Evolutionary conservation across 2,113 vertebrate species (phyloP).

Genomic region (Megatriorchis doriae): DNA sequence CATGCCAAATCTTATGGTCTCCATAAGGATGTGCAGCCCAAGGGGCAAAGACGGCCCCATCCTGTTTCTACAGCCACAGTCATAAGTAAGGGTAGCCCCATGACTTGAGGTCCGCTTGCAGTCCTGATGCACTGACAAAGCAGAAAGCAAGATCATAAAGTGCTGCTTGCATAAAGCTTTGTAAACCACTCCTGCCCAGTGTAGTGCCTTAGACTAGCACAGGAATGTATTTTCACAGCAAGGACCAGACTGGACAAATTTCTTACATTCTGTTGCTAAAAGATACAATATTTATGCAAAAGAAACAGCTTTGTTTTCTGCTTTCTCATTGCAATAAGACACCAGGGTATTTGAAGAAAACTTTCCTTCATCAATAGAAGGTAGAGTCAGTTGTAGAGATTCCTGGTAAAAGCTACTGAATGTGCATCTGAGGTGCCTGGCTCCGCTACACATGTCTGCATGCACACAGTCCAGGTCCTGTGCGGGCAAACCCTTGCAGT

Average conservation of each 20-base stretch:
- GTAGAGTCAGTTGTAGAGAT: not conserved
- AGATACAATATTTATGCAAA: not conserved
- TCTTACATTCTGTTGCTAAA: not conserved
- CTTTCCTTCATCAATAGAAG: not conserved
- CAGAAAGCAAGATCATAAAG: not conserved
- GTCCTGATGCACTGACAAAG: not conserved
- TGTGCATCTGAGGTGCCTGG: not conserved
- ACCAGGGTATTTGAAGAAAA: not conserved
- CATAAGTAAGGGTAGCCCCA: not conserved
- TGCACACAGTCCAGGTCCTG: not conserved
- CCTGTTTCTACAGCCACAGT: not conserved
- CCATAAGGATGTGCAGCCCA: not conserved
- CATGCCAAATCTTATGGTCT: not conserved
- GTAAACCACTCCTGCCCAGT: not conserved
- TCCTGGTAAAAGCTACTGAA: not conserved
- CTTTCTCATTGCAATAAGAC: not conserved
- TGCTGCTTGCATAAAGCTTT: not conserved
- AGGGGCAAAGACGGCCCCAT: not conserved
- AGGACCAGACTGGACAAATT: not conserved
- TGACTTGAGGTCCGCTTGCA: rapidly evolving
- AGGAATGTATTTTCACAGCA: not conserved
- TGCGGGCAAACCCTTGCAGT: not conserved
- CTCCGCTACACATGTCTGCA: not conserved
- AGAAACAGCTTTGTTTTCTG: not conserved
- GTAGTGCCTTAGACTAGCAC: not conserved